These are phyloP conservation scores for Lepetodrilus schrolli DNA, from an alignment of 2,888 invertebrate species.

Conservation along the genomic window DNA sequence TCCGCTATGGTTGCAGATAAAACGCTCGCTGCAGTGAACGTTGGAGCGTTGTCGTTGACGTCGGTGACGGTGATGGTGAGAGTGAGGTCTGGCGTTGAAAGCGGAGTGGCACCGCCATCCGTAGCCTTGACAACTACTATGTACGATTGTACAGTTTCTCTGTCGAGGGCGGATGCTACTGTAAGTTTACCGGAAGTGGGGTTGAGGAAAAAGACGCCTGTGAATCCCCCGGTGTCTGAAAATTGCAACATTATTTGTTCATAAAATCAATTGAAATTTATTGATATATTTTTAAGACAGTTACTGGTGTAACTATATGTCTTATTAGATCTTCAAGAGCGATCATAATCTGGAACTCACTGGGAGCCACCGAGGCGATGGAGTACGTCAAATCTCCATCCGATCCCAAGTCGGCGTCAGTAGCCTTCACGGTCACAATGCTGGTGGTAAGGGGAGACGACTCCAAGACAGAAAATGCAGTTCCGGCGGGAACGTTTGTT, in stretches of 20 bases:
- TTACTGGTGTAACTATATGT: too few species aligned
- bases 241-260: background rate
- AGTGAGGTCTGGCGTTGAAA: background rate
- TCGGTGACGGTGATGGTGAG: conserved; percentile 30
- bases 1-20: conserved; percentile 39
- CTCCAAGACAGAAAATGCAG: conserved; percentile 35
- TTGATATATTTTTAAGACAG: too few species aligned
- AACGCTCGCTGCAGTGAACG: conserved; percentile 23
- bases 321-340: too few species aligned
- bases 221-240: background rate
- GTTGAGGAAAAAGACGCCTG: conserved; percentile 48
- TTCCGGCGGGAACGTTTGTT: background rate
- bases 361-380: conserved; percentile 24
- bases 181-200: conserved; percentile 42
- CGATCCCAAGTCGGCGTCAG: conserved; percentile 52
- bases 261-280: background rate
- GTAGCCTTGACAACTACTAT: conserved; percentile 28
- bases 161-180: background rate
- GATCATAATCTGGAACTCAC: too few species aligned
- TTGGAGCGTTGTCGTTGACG: conserved; percentile 42
- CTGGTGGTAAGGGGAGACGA: conserved; percentile 42
- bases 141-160: conserved; percentile 29
- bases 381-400: conserved; percentile 38
- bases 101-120: conserved; percentile 28
- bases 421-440: conserved; percentile 50